These are phyloP conservation scores for Montipora foliosa DNA, from an alignment of 64 coral and sea anemone species.

Conservation along the genomic window DNA sequence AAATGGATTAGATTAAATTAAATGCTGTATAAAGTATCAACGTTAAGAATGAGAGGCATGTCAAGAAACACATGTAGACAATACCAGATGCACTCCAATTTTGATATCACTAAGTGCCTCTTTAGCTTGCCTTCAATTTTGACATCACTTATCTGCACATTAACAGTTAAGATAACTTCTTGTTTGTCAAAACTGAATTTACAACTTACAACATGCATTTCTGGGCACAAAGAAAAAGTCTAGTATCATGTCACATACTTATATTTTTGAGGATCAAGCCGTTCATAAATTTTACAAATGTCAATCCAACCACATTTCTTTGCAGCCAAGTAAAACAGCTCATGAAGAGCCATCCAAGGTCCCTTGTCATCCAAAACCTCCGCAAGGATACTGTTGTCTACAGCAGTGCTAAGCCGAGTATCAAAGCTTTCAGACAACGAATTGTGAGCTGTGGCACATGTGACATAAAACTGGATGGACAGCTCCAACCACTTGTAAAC, in stretches of 20 bases:
- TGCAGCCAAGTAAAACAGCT: conserved; percentile 80
- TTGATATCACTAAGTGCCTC: no score
- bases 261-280: conserved; percentile 79
- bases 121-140: no score
- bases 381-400: conserved; percentile 49
- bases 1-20: no score
- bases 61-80: no score
- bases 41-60: no score
- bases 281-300: conserved; percentile 83
- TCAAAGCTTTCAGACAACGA: conserved; percentile 31
- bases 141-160: no score
- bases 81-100: no score
- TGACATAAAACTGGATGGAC: conserved; percentile 92
- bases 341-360: conserved; percentile 83
- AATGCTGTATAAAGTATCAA: no score
- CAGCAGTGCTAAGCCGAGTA: conserved; percentile 2
- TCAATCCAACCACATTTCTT: conserved; percentile 94
- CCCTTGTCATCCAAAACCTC: conserved; percentile 72
- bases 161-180: no score
- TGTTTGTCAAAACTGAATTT: no score
- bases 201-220: no score
- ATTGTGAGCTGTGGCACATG: conserved; percentile 77
- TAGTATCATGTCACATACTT: conserved; percentile 47
- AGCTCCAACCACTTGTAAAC: conserved; percentile 89
- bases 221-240: background rate